Percentiles rank a stretch among this genome's conserved stretches.
Evolutionary conservation across 2,797 vertebrate genomes (phyloP).

Genomic region (Tangara arthus): DNA sequence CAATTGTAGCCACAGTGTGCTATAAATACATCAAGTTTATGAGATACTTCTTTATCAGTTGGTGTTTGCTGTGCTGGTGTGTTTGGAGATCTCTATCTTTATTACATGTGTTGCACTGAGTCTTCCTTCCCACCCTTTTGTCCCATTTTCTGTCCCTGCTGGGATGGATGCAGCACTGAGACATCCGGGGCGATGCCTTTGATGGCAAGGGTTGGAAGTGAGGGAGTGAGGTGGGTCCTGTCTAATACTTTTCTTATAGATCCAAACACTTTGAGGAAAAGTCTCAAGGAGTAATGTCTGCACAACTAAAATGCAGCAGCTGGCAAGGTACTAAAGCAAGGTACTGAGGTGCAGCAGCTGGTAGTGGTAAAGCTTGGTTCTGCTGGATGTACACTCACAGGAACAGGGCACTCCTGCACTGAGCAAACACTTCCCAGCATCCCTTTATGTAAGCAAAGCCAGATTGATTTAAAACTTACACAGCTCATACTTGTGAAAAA

Average conservation of each 20-base stretch:
- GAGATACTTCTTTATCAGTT: not conserved
- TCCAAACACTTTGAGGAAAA: not conserved
- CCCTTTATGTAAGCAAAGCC: not conserved
- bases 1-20: not conserved
- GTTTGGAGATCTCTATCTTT: not conserved
- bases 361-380: not conserved
- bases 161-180: accelerated
- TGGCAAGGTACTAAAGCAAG: not conserved
- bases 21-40: not conserved
- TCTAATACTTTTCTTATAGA: not conserved
- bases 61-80: not conserved
- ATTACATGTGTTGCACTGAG: not conserved
- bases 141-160: not conserved
- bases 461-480: not conserved
- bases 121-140: not conserved
- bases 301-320: not conserved
- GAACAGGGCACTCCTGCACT: not conserved
- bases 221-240: not conserved
- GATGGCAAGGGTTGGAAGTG: not conserved
- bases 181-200: not conserved
- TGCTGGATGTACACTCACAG: not conserved
- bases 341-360: not conserved
- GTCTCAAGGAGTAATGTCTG: not conserved
- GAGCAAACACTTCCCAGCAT: not conserved
- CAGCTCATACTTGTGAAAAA: not conserved